phyloP scores from a whole-genome alignment of 2,113 vertebrate genomes.

The Accipiter virgatus region DNA sequence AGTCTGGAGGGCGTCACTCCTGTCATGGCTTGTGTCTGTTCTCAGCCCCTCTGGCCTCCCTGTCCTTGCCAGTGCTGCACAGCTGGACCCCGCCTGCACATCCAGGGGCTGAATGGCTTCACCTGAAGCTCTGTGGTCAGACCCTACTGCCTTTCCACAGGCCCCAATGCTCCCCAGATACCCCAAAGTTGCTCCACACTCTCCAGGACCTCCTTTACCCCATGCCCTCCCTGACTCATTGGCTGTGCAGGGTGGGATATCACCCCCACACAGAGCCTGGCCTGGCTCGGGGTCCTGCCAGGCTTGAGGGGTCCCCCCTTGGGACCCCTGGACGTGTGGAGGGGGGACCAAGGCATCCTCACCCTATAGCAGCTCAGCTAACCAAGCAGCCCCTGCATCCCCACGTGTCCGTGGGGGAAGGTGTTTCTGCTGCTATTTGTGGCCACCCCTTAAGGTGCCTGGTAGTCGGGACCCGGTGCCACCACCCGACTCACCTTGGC shows the following conservation, averaged over 20 bases:
- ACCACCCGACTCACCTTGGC: not conserved
- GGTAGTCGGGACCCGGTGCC: fast-evolving
- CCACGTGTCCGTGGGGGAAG: not conserved
- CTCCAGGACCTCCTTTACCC: not conserved
- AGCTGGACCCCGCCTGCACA: not conserved
- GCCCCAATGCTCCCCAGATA: not conserved
- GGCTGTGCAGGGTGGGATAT: not conserved
- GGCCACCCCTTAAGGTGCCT: fast-evolving
- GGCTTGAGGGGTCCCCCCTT: fast-evolving
- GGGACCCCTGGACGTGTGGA: not conserved
- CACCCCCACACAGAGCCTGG: not conserved
- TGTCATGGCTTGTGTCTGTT: not conserved
- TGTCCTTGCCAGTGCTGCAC: not conserved
- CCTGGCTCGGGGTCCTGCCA: not conserved
- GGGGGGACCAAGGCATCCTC: not conserved
- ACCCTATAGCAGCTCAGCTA: not conserved
- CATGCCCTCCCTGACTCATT: not conserved
- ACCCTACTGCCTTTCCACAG: not conserved
- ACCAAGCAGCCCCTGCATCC: fast-evolving
- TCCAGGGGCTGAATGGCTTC: not conserved
- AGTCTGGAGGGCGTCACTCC: not conserved
- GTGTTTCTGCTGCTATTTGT: not conserved
- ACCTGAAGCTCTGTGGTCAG: not conserved
- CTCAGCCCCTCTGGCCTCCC: not conserved
- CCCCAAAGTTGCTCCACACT: not conserved